Base-by-base conservation (phyloP, 2,797 vertebrate species). In the Notoglanidium macrostoma region DNA sequence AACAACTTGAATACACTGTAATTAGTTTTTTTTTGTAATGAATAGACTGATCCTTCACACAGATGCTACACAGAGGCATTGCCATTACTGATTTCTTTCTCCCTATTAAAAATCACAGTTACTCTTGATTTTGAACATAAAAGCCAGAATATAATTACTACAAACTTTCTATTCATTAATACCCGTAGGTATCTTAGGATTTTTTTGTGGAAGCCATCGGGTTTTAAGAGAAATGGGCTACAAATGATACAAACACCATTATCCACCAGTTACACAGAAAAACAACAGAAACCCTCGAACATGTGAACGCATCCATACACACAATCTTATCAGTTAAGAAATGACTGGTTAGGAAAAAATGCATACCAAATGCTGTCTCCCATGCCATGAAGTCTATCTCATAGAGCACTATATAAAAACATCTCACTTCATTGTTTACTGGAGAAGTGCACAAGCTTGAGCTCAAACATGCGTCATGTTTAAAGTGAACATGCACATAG, bases 131-230 rank as follows among this genome's bases (percentile, higher is more conserved):
- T 57, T 35, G 40, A 26, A 70, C 5, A 54, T 11, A 54, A 55
- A 83, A 85, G 51, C 32, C 55, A 21, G 19, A 57, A 85, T 23
- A 63, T 68, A 88, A 77, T 73, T 84, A 82, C 23, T 46, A 83
- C 46, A 84, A 87, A 87, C 26, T 85, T 81, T 74, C 4, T 51
- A 79, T 78, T 57, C 87, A 86, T 85, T 83, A 65, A 77, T 73
- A 86, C 82, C 44, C 1, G 32, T 7, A 70, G 85, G 29, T 1
- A 40, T 3, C 10, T 40, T 40, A 12, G 54, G 46, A 54, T 63
- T 63, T 63, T 51, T 70, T 35, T 67, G 5, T 72, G 11, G n/a
- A 59, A 35, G 46, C 23, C 32, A 17, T 44, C 46, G 19, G 49
- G 3, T 26, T 32, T 51, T 23, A 51, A n/a, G 55, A 46, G 1